Conservation (phyloP, 2,113 vertebrate species). For the Otus sunia region DNA sequence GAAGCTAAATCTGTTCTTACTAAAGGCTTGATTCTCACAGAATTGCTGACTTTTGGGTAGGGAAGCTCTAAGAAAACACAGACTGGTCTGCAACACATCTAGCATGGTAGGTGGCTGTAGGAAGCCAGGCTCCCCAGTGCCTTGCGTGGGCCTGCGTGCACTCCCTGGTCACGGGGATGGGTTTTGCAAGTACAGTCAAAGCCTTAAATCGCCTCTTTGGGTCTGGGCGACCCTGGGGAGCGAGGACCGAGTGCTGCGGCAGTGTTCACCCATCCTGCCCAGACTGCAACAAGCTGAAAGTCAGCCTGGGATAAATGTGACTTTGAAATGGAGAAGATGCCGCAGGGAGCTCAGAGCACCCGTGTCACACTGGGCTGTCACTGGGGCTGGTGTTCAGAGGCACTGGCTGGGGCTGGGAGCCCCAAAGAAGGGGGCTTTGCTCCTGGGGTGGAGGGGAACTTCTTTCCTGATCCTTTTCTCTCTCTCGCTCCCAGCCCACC, state of each 20-base stretch:
- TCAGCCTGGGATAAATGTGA: background rate
- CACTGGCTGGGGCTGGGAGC: background rate
- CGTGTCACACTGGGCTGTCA: fast-evolving
- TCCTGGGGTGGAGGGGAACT: background rate
- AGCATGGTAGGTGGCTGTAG: fast-evolving
- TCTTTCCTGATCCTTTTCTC: background rate
- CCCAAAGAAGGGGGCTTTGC: background rate
- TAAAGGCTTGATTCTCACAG: background rate
- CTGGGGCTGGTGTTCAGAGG: fast-evolving
- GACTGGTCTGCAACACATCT: fast-evolving
- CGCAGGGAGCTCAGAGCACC: fast-evolving
- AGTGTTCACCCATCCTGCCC: background rate
- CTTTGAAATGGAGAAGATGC: background rate
- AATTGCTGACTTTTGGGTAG: background rate
- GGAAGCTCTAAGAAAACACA: background rate
- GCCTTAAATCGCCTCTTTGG: background rate
- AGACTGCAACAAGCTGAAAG: background rate
- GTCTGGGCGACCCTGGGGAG: fast-evolving
- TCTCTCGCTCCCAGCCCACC: background rate
- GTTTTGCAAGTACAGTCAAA: background rate
- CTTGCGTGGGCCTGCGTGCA: fast-evolving
- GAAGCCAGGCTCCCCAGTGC: background rate
- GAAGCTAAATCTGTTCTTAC: background rate
- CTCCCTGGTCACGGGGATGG: fast-evolving
- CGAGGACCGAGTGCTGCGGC: fast-evolving